Percentiles rank a stretch among this genome's conserved stretches.
Conservation (phyloP, 30 jellyfish, hydroid and myxozoan genomes). For the Hydractinia echinata region DNA sequence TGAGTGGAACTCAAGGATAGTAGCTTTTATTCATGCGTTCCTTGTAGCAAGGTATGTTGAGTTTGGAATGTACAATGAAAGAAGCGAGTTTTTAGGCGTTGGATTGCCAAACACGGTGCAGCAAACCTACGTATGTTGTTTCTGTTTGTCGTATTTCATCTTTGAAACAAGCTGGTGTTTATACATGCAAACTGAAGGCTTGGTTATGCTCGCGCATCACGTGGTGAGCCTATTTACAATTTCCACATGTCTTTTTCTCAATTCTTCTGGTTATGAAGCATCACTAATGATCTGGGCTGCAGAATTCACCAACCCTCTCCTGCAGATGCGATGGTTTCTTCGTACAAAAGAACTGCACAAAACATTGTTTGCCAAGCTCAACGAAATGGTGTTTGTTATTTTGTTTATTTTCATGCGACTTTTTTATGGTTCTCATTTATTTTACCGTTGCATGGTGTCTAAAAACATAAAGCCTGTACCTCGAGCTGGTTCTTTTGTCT, state of each 20-base stretch:
- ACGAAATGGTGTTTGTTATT: conserved; percentile 63
- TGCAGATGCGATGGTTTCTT: conserved; percentile 84
- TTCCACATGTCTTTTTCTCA: conserved; percentile 44
- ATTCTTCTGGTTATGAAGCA: conserved; percentile 79
- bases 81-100: conserved; percentile 46
- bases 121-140: conserved; percentile 42
- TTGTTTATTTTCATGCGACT: conserved; percentile 55
- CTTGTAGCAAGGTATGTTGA: conserved; percentile 40
- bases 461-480: not conserved
- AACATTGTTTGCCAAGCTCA: conserved; percentile 46
- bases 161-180: conserved; percentile 81
- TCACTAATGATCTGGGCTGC: conserved; percentile 69
- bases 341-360: conserved; percentile 38
- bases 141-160: conserved; percentile 61
- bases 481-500: conserved; percentile 12
- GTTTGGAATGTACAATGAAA: conserved; percentile 22
- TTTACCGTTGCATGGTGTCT: conserved; percentile 8
- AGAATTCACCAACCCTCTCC: conserved; percentile 84
- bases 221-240: conserved; percentile 60
- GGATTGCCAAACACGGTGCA: conserved; percentile 59
- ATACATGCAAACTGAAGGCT: conserved; percentile 76
- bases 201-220: conserved; percentile 75
- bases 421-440: conserved; percentile 47
- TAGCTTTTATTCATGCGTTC: conserved; percentile 75
- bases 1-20: conserved; percentile 71